Conservation (phyloP, 2,888 invertebrate genomes). For the Chymomyza caudatula region DNA sequence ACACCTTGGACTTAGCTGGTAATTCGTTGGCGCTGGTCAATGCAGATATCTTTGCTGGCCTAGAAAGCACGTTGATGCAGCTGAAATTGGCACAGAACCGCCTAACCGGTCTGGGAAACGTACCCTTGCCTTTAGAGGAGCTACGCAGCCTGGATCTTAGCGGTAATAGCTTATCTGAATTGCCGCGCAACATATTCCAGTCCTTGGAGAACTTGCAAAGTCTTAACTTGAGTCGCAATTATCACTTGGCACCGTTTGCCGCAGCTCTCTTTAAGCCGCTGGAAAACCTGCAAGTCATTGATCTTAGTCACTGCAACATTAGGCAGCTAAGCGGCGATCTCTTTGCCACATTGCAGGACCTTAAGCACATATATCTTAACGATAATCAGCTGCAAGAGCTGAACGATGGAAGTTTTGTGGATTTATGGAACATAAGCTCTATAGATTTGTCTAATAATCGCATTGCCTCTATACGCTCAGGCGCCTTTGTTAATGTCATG, state of each 20-base stretch:
- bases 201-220: slow-evolving; percentile 83
- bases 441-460: slow-evolving; percentile 89
- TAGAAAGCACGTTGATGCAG: slow-evolving; percentile 85
- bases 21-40: slow-evolving; percentile 86
- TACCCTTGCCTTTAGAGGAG: slow-evolving; percentile 82
- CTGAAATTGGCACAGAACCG: slow-evolving; percentile 87
- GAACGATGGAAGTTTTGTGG: slow-evolving; percentile 86
- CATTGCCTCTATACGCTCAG: slow-evolving; percentile 86
- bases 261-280: slow-evolving; percentile 85
- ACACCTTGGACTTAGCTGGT: slow-evolving; percentile 86
- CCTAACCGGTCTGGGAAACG: slow-evolving; percentile 83
- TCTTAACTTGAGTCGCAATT: slow-evolving; percentile 88
- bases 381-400: slow-evolving; percentile 88
- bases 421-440: slow-evolving; percentile 85
- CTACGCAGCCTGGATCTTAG: slow-evolving; percentile 87
- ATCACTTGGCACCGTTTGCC: slow-evolving; percentile 82
- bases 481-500: slow-evolving; percentile 88
- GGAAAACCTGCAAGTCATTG: slow-evolving; percentile 83
- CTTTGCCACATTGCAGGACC: slow-evolving; percentile 82
- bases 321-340: slow-evolving; percentile 86
- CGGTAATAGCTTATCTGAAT: slow-evolving; percentile 86
- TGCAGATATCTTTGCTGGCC: slow-evolving; percentile 86
- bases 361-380: slow-evolving; percentile 84
- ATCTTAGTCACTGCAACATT: slow-evolving; percentile 86
- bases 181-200: slow-evolving; percentile 84